Base-by-base conservation (phyloP, 2,888 invertebrate species). In the Phrixothrix hirtus region DNA sequence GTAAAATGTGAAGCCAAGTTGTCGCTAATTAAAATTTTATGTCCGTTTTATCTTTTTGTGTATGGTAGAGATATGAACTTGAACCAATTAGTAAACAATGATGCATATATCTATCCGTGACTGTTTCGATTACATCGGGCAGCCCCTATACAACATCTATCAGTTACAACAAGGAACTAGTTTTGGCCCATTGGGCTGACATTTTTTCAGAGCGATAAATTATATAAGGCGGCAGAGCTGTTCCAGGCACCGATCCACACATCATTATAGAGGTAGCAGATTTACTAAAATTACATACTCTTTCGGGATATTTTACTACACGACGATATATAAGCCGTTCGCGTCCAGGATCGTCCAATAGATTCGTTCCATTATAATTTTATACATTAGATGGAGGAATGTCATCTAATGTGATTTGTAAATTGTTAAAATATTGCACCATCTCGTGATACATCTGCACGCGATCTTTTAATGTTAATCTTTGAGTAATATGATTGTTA, bases 21-120 rank as follows among this genome's bases (percentile, higher is more conserved):
- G 26, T 74, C 65, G 4, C 71, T 70, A 43, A n/a, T n/a, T n/a
- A n/a, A n/a, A n/a, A n/a, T n/a, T n/a, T n/a, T n/a, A n/a, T n/a
- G n/a, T n/a, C n/a, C 66, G 12, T 15, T 34, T 34, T 53, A 51
- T n/a, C 30, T 1, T 42, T 42, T 42, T 31, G 42, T 6, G 11
- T 31, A 31, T 9, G 14, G 26, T 13, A 35, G 15, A 27, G 36
- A 11, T 4, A 13, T 7, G 2, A 12, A 35, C 13, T 16, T 51
- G 46, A 68, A 65, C 65, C 63, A 66, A 37, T 68, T 61, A 49
- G 64, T 56, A 41, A 67, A 67, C 12, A 52, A 60, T 36, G 57
- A 42, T 4, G 57, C 55, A 48, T 62, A 53, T 37, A 63, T 52
- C 57, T 57, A 59, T n/a, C 39, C 59, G 37, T 57, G 55, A 25